Evolutionary conservation across 1,140 invertebrate genomes (phyloP).

Genomic region (Drosophila sechellia): DNA sequence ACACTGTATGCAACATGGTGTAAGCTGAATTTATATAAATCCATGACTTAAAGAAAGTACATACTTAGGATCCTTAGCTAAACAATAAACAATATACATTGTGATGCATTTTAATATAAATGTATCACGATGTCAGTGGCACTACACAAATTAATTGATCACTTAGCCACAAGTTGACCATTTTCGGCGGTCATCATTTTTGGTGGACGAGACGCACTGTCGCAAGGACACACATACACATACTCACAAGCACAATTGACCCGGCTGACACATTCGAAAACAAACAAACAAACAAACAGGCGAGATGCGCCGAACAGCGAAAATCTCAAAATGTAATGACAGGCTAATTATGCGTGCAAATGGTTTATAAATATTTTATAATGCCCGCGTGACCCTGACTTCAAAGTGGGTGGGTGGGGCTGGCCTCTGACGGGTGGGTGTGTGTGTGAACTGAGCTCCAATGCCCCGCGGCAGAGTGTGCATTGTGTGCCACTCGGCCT

Average conservation of each 20-base stretch:
- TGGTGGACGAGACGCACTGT: constrained; percentile 22
- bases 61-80: too few species aligned
- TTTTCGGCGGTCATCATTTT: background rate
- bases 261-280: constrained; percentile 19
- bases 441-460: background rate
- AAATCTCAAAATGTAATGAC: constrained; percentile 80
- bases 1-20: background rate
- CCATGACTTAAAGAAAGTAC: too few species aligned
- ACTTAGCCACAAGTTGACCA: too few species aligned
- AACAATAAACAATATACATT: too few species aligned
- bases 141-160: too few species aligned
- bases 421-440: background rate
- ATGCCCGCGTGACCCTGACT: constrained; percentile 66
- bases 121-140: too few species aligned
- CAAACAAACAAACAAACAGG: background rate
- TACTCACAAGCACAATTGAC: constrained; percentile 9
- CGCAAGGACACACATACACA: background rate
- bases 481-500: constrained; percentile 59
- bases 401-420: constrained; percentile 28
- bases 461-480: background rate
- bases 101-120: background rate
- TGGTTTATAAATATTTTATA: constrained; percentile 83
- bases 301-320: constrained; percentile 28
- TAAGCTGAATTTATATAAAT: too few species aligned
- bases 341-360: constrained; percentile 83